Conservation (phyloP, 2,797 vertebrate species). For the Dermochelys coriacea region DNA sequence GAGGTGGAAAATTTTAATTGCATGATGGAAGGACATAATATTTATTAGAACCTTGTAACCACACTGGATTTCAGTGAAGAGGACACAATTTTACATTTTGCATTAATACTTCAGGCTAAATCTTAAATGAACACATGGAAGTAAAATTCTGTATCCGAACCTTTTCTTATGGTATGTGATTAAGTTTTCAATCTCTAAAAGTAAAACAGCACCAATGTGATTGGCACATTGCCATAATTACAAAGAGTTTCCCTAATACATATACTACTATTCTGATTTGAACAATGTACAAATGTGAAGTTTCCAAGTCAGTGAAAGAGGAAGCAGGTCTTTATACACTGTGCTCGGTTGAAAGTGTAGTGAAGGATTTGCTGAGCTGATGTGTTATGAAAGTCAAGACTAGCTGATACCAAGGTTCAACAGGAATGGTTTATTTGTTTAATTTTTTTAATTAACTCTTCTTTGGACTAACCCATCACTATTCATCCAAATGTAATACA, state of each 20-base stretch:
- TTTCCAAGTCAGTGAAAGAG: slow-evolving; percentile 32
- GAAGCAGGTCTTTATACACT: neutral
- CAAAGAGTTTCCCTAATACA: slow-evolving; percentile 57
- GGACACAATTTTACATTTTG: slow-evolving; percentile 82
- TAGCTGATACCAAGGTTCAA: neutral
- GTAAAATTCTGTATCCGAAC: slow-evolving; percentile 73
- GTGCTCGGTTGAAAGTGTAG: neutral
- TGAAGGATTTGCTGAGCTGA: neutral
- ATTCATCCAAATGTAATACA: neutral
- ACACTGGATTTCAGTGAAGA: slow-evolving; percentile 79
- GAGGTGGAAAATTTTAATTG: slow-evolving; percentile 89
- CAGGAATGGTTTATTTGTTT: neutral
- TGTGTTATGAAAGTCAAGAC: neutral
- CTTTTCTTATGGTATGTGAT: slow-evolving; percentile 54
- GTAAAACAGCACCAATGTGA: slow-evolving; percentile 58
- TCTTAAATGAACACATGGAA: slow-evolving; percentile 78
- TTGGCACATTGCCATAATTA: slow-evolving; percentile 47
- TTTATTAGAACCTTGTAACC: slow-evolving; percentile 87
- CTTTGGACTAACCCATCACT: neutral
- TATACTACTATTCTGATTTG: slow-evolving; percentile 6
- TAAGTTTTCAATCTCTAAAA: slow-evolving; percentile 77
- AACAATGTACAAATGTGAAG: neutral
- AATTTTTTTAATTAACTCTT: neutral
- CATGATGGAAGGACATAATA: slow-evolving; percentile 87
- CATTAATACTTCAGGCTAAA: slow-evolving; percentile 80